These are phyloP conservation scores for Actenoides hombroni DNA, from an alignment of 2,113 vertebrate genomes.

Conservation along the genomic window DNA sequence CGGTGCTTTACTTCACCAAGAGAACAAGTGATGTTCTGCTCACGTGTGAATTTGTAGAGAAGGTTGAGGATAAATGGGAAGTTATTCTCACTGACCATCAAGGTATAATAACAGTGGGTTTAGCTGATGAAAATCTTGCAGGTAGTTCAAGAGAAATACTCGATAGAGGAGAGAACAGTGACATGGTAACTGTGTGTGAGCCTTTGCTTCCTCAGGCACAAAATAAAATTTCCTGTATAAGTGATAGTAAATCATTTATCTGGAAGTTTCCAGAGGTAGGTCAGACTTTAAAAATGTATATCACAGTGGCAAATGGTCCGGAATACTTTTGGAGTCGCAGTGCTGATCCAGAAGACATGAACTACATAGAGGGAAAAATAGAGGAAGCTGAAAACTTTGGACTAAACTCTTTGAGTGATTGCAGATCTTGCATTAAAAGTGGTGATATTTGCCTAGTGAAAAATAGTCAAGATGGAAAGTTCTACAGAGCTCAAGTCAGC, in stretches of 20 bases:
- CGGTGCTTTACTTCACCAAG: slow-evolving; percentile 69
- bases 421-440: slow-evolving; percentile 20
- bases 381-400: slow-evolving; percentile 62
- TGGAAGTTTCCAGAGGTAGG: slow-evolving; percentile 73
- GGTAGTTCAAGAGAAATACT: background rate
- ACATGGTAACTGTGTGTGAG: background rate
- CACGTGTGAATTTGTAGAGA: slow-evolving; percentile 80
- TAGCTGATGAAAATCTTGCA: background rate
- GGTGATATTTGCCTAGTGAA: slow-evolving; percentile 82
- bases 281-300: slow-evolving; percentile 75
- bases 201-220: background rate
- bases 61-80: slow-evolving; percentile 81
- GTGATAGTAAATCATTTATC: slow-evolving; percentile 36
- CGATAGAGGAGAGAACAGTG: background rate
- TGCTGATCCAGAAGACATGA: slow-evolving; percentile 71
- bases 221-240: background rate
- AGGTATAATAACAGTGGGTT: slow-evolving; percentile 69
- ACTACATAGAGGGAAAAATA: slow-evolving; percentile 73
- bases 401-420: background rate
- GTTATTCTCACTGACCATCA: slow-evolving; percentile 79
- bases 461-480: slow-evolving; percentile 78
- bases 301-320: slow-evolving; percentile 72
- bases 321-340: slow-evolving; percentile 88
- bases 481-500: slow-evolving; percentile 84
- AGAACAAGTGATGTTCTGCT: slow-evolving; percentile 72